Base-by-base conservation (phyloP, 1,140 invertebrate species). In the Oncopeltus fasciatus region DNA sequence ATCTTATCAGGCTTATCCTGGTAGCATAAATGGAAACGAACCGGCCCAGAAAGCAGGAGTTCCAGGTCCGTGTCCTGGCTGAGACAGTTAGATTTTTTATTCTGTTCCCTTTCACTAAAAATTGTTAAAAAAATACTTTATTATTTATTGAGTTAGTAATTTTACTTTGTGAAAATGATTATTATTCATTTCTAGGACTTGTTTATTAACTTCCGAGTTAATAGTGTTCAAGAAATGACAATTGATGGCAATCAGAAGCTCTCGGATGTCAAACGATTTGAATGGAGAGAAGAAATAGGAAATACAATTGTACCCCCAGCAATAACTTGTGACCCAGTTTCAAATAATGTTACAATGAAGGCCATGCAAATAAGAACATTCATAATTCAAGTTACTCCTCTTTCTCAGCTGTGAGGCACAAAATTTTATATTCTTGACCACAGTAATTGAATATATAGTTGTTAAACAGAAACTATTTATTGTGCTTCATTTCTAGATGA, bases 181-280 rank as follows among this genome's bases (percentile, higher is more conserved):
- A 47, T 11, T 11, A 47, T 11, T 11, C 4, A n/a, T 47, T 47
- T 47, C 8, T 28, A 61, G 59, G 46, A 61, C n/a, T 29, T 61
- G 26, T 61, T 61, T 31, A 20, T 26, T 47, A 12, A 26, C 11
- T 61, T 46, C 21, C n/a, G 27, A 27, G 46, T 61, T 1, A 28
- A 26, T 11, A 46, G 38, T 16, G 27, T 62, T 16, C 33, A 31
- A 43, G 61, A 62, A 57, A 51, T 62, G 44, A 57, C 29, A n/a
- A 16, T 62, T 14, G 51, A 33, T 26, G 61, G 28, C 18, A 57
- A 62, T 28, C 18, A 20, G 51, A 33, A 57, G 31, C 57, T 44
- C n/a, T 26, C 33, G 3, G 53, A 53, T 16, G 12, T 57, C 3
- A 3, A 12, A 26, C 2, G 59, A 49, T 29, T 61, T 18, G 18